These are phyloP conservation scores for Tetragonula clypearis DNA, from an alignment of 1,140 invertebrate species.

Conservation along the genomic window DNA sequence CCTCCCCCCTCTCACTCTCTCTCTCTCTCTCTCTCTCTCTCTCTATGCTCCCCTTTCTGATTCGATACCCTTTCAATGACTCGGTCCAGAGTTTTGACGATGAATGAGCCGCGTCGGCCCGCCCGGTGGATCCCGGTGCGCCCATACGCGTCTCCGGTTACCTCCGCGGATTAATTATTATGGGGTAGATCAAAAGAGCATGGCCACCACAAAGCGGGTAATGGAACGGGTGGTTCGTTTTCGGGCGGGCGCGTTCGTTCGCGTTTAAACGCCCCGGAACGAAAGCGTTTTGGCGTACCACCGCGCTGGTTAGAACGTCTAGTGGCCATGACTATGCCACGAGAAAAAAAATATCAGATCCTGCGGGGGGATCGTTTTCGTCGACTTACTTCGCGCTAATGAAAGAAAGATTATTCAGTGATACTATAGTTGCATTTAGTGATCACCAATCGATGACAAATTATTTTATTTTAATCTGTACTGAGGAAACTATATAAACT, in stretches of 20 bases:
- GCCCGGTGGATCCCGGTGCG: constrained; percentile 67
- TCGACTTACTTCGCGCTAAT: too few relatives aligned
- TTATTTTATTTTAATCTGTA: too few relatives aligned
- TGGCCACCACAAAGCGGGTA: constrained; percentile 77
- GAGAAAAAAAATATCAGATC: background rate
- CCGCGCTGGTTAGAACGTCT: background rate
- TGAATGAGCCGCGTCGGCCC: constrained; percentile 71
- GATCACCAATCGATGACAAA: too few relatives aligned
- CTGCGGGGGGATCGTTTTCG: too few relatives aligned
- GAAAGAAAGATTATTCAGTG: too few relatives aligned
- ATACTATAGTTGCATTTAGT: too few relatives aligned
- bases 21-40: constrained; percentile 16
- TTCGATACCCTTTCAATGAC: constrained; percentile 80
- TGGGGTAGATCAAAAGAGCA: constrained; percentile 81
- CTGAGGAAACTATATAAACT: too few relatives aligned
- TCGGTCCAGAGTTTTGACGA: constrained; percentile 70
- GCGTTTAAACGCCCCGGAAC: constrained; percentile 34
- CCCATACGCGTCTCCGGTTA: constrained; percentile 80
- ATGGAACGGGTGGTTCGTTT: constrained; percentile 74
- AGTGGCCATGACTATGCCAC: background rate
- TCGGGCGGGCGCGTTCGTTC: constrained; percentile 55
- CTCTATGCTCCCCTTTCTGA: constrained; percentile 47
- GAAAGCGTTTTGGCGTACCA: background rate
- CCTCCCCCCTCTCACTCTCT: constrained; percentile 36
- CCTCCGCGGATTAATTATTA: constrained; percentile 81